These are phyloP conservation scores for Eolophus roseicapilla DNA, from an alignment of 2,113 vertebrate species.

Conservation along the genomic window DNA sequence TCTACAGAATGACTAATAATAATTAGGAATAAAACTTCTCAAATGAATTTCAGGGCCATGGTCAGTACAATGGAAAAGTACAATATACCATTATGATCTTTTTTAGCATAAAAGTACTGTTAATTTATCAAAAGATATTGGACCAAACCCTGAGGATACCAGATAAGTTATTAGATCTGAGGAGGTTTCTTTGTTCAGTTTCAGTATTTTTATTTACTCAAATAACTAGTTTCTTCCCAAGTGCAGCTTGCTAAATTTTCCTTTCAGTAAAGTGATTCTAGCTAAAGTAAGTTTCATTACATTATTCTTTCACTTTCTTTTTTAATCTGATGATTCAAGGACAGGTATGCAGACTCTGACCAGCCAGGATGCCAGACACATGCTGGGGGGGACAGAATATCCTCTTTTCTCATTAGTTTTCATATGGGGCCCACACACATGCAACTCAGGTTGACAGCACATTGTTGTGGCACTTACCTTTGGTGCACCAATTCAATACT, in stretches of 20 bases:
- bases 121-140: not conserved
- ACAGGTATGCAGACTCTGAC: not conserved
- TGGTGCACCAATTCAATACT: not conserved
- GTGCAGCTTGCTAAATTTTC: not conserved
- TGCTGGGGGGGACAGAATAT: not conserved
- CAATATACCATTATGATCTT: not conserved
- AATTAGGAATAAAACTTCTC: not conserved
- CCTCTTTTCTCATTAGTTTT: not conserved
- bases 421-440: accelerated
- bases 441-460: not conserved
- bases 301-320: not conserved
- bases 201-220: not conserved
- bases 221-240: not conserved
- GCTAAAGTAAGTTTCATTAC: not conserved
- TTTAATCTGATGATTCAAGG: not conserved
- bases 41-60: not conserved
- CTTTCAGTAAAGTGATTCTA: not conserved
- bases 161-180: not conserved
- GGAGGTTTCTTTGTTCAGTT: not conserved
- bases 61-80: not conserved
- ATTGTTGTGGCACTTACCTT: not conserved
- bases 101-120: not conserved
- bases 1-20: not conserved
- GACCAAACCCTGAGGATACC: not conserved
- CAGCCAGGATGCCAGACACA: not conserved